phyloP scores from a whole-genome alignment of 1,140 invertebrate genomes.

The Brachionus asplanchnoidis region DNA sequence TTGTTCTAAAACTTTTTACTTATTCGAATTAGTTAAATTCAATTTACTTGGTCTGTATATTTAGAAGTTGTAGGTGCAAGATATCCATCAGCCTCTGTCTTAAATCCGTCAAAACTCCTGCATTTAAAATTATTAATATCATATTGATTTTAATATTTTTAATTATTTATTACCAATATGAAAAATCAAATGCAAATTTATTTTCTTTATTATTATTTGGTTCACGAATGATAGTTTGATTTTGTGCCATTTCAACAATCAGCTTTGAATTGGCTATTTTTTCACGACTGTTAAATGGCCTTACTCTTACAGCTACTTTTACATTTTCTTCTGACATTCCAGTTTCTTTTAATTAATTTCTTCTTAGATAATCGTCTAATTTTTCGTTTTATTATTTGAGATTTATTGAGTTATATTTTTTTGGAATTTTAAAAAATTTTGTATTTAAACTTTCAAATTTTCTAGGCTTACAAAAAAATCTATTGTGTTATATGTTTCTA shows the following conservation, averaged over 20 bases:
- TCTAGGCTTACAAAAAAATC: background rate
- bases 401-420: background rate
- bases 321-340: slow-evolving; percentile 57
- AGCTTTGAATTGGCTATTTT: slow-evolving; percentile 59
- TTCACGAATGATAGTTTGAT: slow-evolving; percentile 60
- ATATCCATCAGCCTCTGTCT: slow-evolving; percentile 58
- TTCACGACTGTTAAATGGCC: slow-evolving; percentile 64
- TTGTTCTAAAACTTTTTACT: too few species aligned
- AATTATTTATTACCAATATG: slow-evolving; percentile 62
- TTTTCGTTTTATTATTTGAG: background rate
- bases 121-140: background rate
- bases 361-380: background rate
- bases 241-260: slow-evolving; percentile 61
- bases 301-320: slow-evolving; percentile 62
- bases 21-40: too few species aligned
- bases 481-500: background rate
- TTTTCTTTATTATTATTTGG: slow-evolving; percentile 57
- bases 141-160: too few species aligned
- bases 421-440: background rate
- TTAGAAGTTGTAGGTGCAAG: slow-evolving; percentile 53
- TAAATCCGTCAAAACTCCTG: slow-evolving; percentile 60
- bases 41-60: slow-evolving; percentile 50
- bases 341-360: background rate
- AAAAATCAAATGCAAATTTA: slow-evolving; percentile 63
- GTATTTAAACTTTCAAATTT: slow-evolving; percentile 1